A percentile compares a stretch with the other conserved stretches of the same genome.
Evolutionary conservation across 2,113 vertebrate genomes (phyloP).

Genomic region (Spizaetus ornatus): DNA sequence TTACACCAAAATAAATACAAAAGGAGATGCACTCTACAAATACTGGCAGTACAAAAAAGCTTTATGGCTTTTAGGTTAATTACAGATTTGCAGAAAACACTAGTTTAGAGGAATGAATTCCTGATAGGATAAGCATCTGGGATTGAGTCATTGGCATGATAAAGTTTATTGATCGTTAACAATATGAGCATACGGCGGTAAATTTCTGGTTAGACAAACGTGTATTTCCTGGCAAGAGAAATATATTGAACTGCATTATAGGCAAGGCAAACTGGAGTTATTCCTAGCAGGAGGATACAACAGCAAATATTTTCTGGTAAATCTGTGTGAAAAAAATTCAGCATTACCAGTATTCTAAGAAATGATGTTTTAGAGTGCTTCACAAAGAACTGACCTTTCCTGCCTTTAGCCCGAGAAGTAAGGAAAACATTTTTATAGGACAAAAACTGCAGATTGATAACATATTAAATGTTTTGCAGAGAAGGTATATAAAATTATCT

Average conservation of each 20-base stretch:
- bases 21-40: not conserved
- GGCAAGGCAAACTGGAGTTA: not conserved
- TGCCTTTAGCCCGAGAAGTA: not conserved
- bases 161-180: conserved; percentile 36
- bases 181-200: not conserved
- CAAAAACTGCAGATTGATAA: not conserved
- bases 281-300: not conserved
- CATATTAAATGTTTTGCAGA: not conserved
- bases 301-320: not conserved
- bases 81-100: not conserved
- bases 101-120: not conserved
- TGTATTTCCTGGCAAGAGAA: conserved; percentile 34
- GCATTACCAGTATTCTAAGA: not conserved
- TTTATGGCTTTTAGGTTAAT: conserved; percentile 29
- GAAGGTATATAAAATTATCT: not conserved
- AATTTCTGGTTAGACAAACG: conserved; percentile 1
- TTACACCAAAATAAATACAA: not conserved
- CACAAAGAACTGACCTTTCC: not conserved
- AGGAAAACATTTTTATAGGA: not conserved
- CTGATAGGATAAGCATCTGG: conserved; percentile 30
- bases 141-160: conserved; percentile 2
- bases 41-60: not conserved
- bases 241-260: not conserved
- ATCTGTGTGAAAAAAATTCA: not conserved
- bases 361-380: not conserved